A percentile compares a stretch with the other conserved stretches of the same genome.
Conservation (phyloP, 2,888 invertebrate genomes). For the Drosophila dives region DNA sequence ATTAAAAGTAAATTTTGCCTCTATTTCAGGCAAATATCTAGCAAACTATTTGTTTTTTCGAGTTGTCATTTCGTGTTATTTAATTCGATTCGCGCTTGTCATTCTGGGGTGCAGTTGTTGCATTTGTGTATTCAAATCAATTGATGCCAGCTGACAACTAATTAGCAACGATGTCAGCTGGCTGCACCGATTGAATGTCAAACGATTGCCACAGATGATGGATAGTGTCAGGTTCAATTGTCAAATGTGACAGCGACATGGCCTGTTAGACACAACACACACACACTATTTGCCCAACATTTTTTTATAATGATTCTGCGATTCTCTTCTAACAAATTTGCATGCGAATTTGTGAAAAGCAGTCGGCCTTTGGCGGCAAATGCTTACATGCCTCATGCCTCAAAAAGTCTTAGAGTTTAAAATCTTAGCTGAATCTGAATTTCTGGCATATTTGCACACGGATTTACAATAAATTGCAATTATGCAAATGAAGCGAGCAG, state of each 20-base stretch:
- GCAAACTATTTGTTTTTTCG: background rate
- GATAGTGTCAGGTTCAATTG: conserved; percentile 54
- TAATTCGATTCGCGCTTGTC: conserved; percentile 31
- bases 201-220: conserved; percentile 46
- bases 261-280: background rate
- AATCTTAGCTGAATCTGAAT: conserved; percentile 37
- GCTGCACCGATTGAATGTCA: conserved; percentile 54
- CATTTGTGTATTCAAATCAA: conserved; percentile 28
- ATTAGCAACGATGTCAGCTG: conserved; percentile 57
- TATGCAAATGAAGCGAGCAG: conserved; percentile 65
- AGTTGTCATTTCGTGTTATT: conserved; percentile 6
- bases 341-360: conserved; percentile 62
- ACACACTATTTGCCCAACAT: conserved; percentile 20
- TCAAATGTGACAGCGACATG: conserved; percentile 37
- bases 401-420: conserved; percentile 40
- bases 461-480: conserved; percentile 78
- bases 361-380: conserved; percentile 63
- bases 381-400: conserved; percentile 45
- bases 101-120: conserved; percentile 11
- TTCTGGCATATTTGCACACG: conserved; percentile 74
- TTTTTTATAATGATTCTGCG: conserved; percentile 39
- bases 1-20: background rate
- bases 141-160: conserved; percentile 51
- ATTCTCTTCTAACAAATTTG: conserved; percentile 40
- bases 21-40: background rate